phyloP scores from a whole-genome alignment of 2,113 vertebrate species.

The Empidonax alnorum region DNA sequence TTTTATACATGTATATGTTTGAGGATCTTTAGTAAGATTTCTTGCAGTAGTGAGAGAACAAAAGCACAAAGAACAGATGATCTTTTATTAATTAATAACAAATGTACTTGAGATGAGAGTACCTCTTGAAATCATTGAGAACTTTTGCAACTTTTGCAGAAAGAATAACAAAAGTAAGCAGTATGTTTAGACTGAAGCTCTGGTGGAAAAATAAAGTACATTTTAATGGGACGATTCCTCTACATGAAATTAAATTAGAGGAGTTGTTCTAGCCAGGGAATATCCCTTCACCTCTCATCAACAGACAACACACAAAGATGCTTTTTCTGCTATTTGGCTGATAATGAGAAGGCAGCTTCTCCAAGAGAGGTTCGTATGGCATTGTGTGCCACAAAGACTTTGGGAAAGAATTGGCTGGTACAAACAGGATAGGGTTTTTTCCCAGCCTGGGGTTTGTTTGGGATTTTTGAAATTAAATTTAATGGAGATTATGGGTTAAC shows the following conservation, averaged over 20 bases:
- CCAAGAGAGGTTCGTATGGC: neutral
- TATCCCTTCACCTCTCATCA: neutral
- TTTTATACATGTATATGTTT: neutral
- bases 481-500: neutral
- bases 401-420: neutral
- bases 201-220: neutral
- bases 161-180: neutral
- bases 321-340: neutral
- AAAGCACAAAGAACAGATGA: neutral
- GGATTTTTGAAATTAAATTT: neutral
- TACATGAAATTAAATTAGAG: neutral
- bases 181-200: neutral
- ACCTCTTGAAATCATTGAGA: neutral
- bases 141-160: neutral
- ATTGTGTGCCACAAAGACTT: neutral
- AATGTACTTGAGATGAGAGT: rapidly evolving
- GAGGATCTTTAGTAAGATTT: neutral
- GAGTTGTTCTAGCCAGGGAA: neutral
- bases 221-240: neutral
- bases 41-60: neutral
- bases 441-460: neutral
- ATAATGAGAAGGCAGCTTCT: neutral
- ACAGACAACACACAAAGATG: neutral
- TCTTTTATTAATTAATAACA: neutral
- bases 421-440: neutral